Evolutionary conservation across 2,113 vertebrate species (phyloP), one percentile per base, ranked within the genome.

Genomic region (Charina bottae): DNA sequence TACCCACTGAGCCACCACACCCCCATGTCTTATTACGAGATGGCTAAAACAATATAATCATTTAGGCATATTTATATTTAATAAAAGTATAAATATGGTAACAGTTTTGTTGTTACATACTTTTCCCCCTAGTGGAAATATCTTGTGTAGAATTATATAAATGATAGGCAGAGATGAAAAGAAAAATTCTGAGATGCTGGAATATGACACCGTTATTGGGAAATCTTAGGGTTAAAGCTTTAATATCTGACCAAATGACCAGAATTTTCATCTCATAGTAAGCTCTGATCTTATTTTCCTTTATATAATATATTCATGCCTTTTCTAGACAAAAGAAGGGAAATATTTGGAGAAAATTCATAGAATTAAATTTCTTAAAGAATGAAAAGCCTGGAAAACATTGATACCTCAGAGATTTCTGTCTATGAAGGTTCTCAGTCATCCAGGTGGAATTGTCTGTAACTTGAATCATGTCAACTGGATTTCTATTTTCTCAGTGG

Each of bases 11-110:
- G n/a, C n/a, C n/a, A n/a, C n/a, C n/a, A n/a, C n/a, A n/a, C n/a
- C n/a, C n/a, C n/a, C n/a, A 93, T 62, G 68, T 1, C 10, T 88
- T 93, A 91, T 91, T 42, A 86, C n/a, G 0, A 2, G 4, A 33
- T 42, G 3, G 3, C 64, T 46, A 23, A 92, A 54, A 33, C 49
- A 56, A 33, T 0, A 19, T 28, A 33, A 0, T 78, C 0, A 0
- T 89, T 93, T 33, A 4, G 91, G 49, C 12, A 68, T 37, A 53
- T 85, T 0, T 90, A 21, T 59, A 42, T 62, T 68, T 26, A 33
- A 8, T 85, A 6, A 9, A 59, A 55, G 19, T 42, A 68, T 86
- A 55, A 15, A 68, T 68, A 33, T 68, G 28, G 1, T 68, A 68
- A 68, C n/a, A 68, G 28, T 68, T n/a, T 55, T 49, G n/a, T 54